Base-by-base conservation (phyloP, 1,140 invertebrate genomes). In the Listronotus bonariensis region DNA sequence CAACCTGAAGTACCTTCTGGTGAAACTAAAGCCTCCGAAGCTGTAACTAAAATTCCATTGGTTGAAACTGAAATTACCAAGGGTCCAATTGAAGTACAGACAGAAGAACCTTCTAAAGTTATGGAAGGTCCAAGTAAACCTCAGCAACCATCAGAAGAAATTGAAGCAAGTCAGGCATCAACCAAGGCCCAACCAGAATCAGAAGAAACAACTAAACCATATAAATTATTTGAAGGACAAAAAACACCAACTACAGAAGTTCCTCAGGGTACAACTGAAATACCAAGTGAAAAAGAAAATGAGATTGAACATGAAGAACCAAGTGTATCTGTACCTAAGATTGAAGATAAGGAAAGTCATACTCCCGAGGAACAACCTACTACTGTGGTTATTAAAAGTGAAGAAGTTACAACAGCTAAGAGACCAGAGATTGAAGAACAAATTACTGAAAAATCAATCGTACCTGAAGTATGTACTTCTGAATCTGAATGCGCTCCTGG, bases 401-500 rank as follows among this genome's bases (percentile, higher is more conserved):
- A 36, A 36, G 34, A 36, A 36, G 34, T 10, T 12, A 36, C 34
- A 9, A 10, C 34, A 9, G 8, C 34, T 36, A 36, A 36, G 34
- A 36, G 2, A n/a, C n/a, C 34, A 34, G 43, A 26, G 14, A 34
- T 12, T 38, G 56, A 59, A 32, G 38, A 56, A 58, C 34, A 56
- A 40, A 40, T 65, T 46, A 65, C 63, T 3, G 54, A 65, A 53
- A 58, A 65, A 52, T 17, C 63, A 7, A 58, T 65, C 11, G 48
- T 65, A 36, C 63, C 63, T 32, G 63, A 65, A 59, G 63, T 57
- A n/a, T 65, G 63, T 40, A 59, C 63, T 20, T 65, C 63, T 34
- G 63, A 42, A 36, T 31, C 55, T 41, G 63, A 65, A 36, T 65
- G 63, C 43, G 63, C 54, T 45, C 48, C 54, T 55, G 54, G 59